phyloP scores from a whole-genome alignment of 2,113 vertebrate species.

The Zosterops pallidus region DNA sequence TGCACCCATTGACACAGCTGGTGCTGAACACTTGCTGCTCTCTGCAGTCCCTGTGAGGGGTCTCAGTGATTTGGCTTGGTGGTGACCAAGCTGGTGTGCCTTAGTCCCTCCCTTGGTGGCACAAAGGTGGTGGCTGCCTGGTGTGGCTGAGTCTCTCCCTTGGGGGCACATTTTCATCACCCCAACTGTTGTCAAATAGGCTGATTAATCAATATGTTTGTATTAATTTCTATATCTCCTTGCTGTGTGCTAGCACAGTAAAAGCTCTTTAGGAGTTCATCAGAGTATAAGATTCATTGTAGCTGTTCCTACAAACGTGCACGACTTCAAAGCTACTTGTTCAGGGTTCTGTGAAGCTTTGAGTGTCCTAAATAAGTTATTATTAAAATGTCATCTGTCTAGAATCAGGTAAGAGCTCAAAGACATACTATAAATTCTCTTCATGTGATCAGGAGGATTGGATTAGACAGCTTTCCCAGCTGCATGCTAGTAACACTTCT shows the following conservation, averaged over 20 bases:
- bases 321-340: neutral
- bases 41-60: neutral
- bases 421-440: neutral
- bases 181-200: neutral
- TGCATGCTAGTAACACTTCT: neutral
- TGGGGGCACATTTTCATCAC: neutral
- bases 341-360: neutral
- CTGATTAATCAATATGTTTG: neutral
- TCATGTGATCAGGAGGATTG: neutral
- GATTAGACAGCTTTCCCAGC: neutral
- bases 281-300: neutral
- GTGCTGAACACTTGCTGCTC: neutral
- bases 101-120: neutral
- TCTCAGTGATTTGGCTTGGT: neutral
- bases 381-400: neutral
- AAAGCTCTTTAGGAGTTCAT: neutral
- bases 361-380: neutral
- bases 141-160: rapidly evolving
- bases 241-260: neutral
- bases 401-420: neutral
- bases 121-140: no score
- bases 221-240: neutral
- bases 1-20: neutral
- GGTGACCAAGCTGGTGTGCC: neutral
- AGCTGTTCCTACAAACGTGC: neutral